A percentile compares a stretch with the other conserved stretches of the same genome.
phyloP scores from a whole-genome alignment of 1,140 invertebrate genomes.

The Drosophila paulistorum region DNA sequence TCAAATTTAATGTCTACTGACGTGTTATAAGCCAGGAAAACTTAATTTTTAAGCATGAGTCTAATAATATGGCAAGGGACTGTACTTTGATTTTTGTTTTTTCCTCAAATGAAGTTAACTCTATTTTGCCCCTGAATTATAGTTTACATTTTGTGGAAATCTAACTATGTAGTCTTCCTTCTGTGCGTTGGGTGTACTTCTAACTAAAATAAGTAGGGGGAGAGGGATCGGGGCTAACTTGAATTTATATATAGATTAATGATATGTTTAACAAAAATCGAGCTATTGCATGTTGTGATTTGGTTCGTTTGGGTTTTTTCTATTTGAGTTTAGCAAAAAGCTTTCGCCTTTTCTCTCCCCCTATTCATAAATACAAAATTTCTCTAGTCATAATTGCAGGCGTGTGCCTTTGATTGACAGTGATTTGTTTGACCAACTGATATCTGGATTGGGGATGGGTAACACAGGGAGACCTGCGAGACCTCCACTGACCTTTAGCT shows the following conservation, averaged over 20 bases:
- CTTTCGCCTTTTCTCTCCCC: slow-evolving; percentile 6
- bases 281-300: slow-evolving; percentile 8
- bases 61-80: too few species aligned
- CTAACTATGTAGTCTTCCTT: too few species aligned
- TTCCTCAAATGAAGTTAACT: too few species aligned
- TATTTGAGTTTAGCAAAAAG: slow-evolving; percentile 7
- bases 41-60: too few species aligned
- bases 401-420: slow-evolving; percentile 58
- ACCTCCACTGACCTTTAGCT: slow-evolving; percentile 32
- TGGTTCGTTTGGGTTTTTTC: not conserved
- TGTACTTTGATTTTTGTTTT: too few species aligned
- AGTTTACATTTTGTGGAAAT: too few species aligned
- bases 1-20: too few species aligned
- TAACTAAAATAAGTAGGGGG: too few species aligned
- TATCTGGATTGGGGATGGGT: slow-evolving; percentile 26
- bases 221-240: too few species aligned
- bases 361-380: slow-evolving; percentile 9
- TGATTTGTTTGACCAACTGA: slow-evolving; percentile 63
- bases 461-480: not conserved
- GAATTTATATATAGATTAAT: not conserved
- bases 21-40: too few species aligned
- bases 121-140: too few species aligned
- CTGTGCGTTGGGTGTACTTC: too few species aligned
- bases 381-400: slow-evolving; percentile 11
- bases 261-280: not conserved